Base-by-base conservation (phyloP, 1,140 invertebrate genomes). In the Papilio helenus region DNA sequence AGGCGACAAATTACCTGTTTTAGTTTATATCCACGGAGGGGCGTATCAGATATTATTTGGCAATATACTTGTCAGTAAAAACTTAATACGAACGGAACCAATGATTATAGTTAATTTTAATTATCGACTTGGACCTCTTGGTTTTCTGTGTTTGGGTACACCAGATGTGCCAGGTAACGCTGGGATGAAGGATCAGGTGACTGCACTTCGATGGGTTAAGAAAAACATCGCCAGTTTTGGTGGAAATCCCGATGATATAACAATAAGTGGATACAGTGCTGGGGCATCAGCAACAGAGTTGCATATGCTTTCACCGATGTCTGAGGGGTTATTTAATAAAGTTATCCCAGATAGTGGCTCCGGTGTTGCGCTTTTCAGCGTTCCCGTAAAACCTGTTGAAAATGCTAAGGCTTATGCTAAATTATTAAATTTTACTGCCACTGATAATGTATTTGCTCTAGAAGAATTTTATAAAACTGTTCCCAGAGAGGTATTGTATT, bases 341-440 rank as follows among this genome's bases (percentile, higher is more conserved):
- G 90, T 86, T 18, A 90, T 93, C 20, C 80, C 87, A 5, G 87
- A 91, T 76, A 92, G 91, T 68, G 89, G 91, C 3, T 78, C 84
- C 0, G 84, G 79, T 79, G 26, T 86, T 23, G 83, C 84, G 3
- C 78, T 71, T 29, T 86, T 83, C 78, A 81, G 79, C 68, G 65
- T 90, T 49, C 88, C 90, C 79, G 44, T 82, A 14, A 86, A 89
- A 80, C 91, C 91, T 1, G 68, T 89, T 14, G 44, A 87, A 68
- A 87, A 82, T 72, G 91, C 91, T 18, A 88, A 86, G 81, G 76
- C 79, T 68, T 89, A 85, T 76, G 89, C 87, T 12, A 82, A 80
- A 73, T 39, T 80, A n/a, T 68, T 89, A 55, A 81, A 86, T 20
- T 88, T 88, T 51, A 73, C 81, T 23, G 29, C 46, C 29, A 80